Evolutionary conservation across 2,113 vertebrate genomes (phyloP), one percentile per base, ranked within the genome.

Genomic region (Larimichthys crocea): DNA sequence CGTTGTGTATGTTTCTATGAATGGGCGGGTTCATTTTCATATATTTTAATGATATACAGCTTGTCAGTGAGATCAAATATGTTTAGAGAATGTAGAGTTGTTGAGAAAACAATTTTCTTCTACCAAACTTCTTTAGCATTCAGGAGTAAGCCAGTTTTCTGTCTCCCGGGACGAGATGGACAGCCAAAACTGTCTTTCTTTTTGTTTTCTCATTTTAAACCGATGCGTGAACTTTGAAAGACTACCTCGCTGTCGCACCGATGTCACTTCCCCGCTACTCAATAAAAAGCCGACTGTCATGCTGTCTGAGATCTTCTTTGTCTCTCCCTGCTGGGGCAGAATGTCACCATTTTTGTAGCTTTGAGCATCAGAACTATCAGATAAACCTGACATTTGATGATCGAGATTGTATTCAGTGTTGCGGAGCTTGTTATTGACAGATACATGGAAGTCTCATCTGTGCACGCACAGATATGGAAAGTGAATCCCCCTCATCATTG

Each of bases 381-480:
- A 82, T 75, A 56, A 66, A 75, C 59, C 76, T 87, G 91, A 91
- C 92, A 89, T 94, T 93, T 91, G 67, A 80, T 12, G 19, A 63
- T 83, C 63, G 57, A 60, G 79, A 74, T 65, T 86, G 52, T 69
- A 85, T 83, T 89, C 81, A 56, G 73, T 59, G 74, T 68, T 35
- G 14, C 1, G 31, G 68, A 26, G 49, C 71, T 40, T 76, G 55
- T 68, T 84, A 65, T 80, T 85, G 82, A 85, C 74, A 80, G 66
- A 67, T 29, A 77, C 71, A 70, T 88, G 76, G 74, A 87, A 79
- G 84, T 86, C 61, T 86, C 64, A 66, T 81, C 74, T 84, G 76
- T 63, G 79, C 35, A 77, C 42, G 16, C 65, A 56, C 67, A 86
- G 92, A 93, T 93, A 87, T 78, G 78, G 63, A 76, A 60, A 76